Evolutionary conservation across 2,888 invertebrate genomes (phyloP), one percentile per base, ranked within the genome.

Genomic region (Nowickia ferox): DNA sequence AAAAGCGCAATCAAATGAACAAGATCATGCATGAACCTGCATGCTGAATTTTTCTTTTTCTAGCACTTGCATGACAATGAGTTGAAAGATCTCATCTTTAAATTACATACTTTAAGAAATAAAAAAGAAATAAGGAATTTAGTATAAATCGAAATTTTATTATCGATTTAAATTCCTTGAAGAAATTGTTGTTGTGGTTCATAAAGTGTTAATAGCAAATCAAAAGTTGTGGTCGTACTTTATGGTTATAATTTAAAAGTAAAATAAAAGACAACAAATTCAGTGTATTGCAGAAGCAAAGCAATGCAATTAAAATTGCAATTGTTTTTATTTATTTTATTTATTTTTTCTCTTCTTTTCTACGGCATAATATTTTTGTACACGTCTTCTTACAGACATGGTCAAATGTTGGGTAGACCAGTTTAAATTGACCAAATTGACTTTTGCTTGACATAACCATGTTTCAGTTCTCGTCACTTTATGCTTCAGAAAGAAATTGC

Each of bases 241-340:
- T 81, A 81, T 85, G 59, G 76, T 61, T 79, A 68, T 77, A 71
- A 63, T 76, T 69, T 59, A 46, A 66, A 68, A 77, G n/a, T 46
- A 22, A 59, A 46, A 72, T n/a, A 46, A 61, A 42, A 19, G 42
- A 63, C 61, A 65, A 78, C 74, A 59, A 81, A 77, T 79, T 46
- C 19, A 71, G 76, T 75, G 86, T 79, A 86, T 86, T 83, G 86
- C 86, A 86, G 86, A 86, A 86, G 86, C 83, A 71, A 42, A 79
- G 75, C 48, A 75, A 81, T 81, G 69, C 74, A 83, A 83, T 83
- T 78, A 78, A 77, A 86, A 83, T 83, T 77, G 71, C 66, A 82
- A 82, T 83, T 81, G 81, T 75, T 80, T 65, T 55, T 71, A 17
- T 63, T 69, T 71, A 30, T 30, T 30, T 30, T 6, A 6, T 71